Evolutionary conservation across 1,140 invertebrate species (phyloP).

Genomic region (Penaeus indicus): DNA sequence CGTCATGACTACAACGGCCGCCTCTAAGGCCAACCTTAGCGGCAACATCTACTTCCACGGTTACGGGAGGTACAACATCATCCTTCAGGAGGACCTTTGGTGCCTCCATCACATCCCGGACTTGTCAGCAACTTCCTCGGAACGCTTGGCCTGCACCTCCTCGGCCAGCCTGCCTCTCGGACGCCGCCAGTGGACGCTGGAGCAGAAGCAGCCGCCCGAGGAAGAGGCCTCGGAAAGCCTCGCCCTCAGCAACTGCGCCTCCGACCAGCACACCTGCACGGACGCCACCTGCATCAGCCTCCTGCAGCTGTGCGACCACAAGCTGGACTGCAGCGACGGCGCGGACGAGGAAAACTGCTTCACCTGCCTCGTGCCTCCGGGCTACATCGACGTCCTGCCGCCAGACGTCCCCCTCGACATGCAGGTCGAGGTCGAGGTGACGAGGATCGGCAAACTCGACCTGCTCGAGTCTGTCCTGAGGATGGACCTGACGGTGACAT

Average conservation of each 20-base stretch:
- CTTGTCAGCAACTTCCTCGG: neutral
- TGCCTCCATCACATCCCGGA: neutral
- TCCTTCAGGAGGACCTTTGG: neutral
- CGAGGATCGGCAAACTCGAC: conserved; percentile 26
- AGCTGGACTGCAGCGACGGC: conserved; percentile 32
- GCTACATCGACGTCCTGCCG: conserved; percentile 31
- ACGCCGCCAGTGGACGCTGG: neutral
- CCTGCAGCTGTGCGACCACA: conserved; percentile 24
- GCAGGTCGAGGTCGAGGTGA: conserved; percentile 3
- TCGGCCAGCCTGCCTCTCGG: neutral
- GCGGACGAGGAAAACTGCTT: conserved; percentile 36
- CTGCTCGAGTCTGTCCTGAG: conserved; percentile 11
- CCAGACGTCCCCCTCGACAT: conserved; percentile 25
- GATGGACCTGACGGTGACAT: conserved; percentile 13
- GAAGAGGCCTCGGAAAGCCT: neutral
- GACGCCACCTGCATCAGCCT: conserved; percentile 35
- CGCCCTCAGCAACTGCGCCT: conserved; percentile 30
- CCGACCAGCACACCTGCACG: conserved; percentile 19
- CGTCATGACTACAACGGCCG: neutral
- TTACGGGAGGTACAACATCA: conserved; percentile 5
- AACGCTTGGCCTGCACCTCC: conserved; percentile 7
- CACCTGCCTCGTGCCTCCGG: conserved; percentile 26
- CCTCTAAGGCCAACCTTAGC: neutral
- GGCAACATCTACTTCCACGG: conserved; percentile 36
- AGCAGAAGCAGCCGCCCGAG: neutral